Conservation (phyloP, 2,888 invertebrate genomes). For the Pyrrhia umbra region DNA sequence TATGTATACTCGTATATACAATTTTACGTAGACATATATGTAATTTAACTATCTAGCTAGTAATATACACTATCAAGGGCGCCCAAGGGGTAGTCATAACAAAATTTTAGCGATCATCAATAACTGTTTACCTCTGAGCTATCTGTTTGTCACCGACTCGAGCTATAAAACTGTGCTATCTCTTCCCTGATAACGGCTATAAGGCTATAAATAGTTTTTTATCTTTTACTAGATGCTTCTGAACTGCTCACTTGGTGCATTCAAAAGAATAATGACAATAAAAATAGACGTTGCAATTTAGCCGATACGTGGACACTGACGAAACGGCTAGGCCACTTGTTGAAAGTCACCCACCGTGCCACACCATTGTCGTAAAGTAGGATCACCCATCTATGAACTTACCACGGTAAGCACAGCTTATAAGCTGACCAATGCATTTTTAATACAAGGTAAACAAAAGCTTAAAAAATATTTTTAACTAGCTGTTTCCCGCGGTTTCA, state of each 20-base stretch:
- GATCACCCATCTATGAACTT: no score
- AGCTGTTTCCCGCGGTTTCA: no score
- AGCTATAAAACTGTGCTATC: constrained; percentile 52
- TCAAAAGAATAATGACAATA: constrained; percentile 1
- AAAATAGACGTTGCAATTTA: constrained; percentile 9
- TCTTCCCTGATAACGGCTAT: constrained; percentile 36
- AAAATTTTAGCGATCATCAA: constrained; percentile 53
- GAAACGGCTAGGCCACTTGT: no score
- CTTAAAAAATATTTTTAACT: no score
- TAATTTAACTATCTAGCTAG: not conserved
- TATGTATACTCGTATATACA: no score
- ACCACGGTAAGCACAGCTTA: no score
- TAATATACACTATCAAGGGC: not conserved
- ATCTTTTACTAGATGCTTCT: constrained; percentile 45
- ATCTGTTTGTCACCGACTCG: constrained; percentile 48
- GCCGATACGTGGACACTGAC: not conserved
- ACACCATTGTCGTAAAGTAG: no score
- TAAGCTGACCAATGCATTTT: no score
- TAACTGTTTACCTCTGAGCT: constrained; percentile 42
- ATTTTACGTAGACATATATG: no score
- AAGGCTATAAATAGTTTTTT: constrained; percentile 54
- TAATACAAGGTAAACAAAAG: no score
- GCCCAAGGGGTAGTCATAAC: constrained; percentile 33
- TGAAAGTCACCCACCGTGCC: no score
- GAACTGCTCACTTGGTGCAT: constrained; percentile 23